These are phyloP conservation scores for Melipona quadrifasciata DNA, from an alignment of 1,140 invertebrate species.

Conservation along the genomic window DNA sequence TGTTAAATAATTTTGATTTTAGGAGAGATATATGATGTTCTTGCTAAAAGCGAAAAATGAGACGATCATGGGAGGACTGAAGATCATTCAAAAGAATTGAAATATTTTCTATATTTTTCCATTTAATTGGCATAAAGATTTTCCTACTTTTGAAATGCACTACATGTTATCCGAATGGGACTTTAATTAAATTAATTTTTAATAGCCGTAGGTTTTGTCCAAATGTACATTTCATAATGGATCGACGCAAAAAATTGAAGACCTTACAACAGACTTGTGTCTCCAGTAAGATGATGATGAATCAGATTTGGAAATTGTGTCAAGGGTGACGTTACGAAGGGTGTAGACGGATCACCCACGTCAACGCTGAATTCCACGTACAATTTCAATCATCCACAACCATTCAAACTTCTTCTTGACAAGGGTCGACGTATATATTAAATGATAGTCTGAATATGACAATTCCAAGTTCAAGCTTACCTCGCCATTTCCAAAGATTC, in stretches of 20 bases:
- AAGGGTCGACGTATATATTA: background rate
- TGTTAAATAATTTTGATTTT: too few relatives aligned
- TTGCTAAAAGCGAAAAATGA: too few relatives aligned
- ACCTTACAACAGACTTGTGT: background rate
- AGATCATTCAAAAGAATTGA: too few relatives aligned
- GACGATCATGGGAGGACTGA: too few relatives aligned
- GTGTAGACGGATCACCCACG: background rate
- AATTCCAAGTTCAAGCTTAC: background rate
- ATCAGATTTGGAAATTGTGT: background rate
- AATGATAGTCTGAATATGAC: slow-evolving; percentile 14
- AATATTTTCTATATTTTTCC: too few relatives aligned
- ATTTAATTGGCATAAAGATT: too few relatives aligned
- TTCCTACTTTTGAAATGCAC: too few relatives aligned
- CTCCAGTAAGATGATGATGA: background rate
- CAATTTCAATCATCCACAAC: background rate
- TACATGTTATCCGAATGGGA: too few relatives aligned
- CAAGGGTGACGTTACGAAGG: background rate
- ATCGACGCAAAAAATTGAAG: background rate
- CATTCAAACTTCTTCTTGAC: background rate
- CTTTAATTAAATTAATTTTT: too few relatives aligned
- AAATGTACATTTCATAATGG: background rate
- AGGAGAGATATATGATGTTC: too few relatives aligned
- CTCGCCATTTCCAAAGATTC: background rate
- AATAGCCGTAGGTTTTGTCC: background rate
- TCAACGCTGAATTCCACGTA: background rate